Percentiles rank a stretch among this genome's conserved stretches.
Evolutionary conservation across 2,888 invertebrate species (phyloP).

Genomic region (Sclerodermus sp.): DNA sequence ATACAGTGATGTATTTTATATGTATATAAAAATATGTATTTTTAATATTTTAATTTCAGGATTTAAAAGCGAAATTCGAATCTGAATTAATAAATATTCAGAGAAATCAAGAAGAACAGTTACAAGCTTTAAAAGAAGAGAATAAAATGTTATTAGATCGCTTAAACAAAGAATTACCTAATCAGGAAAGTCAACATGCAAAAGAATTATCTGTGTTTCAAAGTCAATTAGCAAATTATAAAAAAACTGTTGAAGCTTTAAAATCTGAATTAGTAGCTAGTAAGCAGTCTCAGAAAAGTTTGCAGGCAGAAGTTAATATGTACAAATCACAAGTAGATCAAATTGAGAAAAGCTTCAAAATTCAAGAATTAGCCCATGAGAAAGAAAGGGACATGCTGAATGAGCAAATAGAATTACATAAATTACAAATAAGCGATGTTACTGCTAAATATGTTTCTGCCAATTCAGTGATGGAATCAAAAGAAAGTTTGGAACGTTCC

Average conservation of each 20-base stretch:
- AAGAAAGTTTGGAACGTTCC: slow-evolving; percentile 52
- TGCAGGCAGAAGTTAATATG: slow-evolving; percentile 33
- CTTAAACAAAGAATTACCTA: slow-evolving; percentile 39
- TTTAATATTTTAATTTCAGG: slow-evolving; percentile 23
- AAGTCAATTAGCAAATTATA: slow-evolving; percentile 42
- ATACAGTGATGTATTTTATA: not conserved
- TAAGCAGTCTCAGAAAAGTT: slow-evolving; percentile 36
- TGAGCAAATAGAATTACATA: slow-evolving; percentile 47
- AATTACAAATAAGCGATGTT: slow-evolving; percentile 47
- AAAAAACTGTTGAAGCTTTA: slow-evolving; percentile 45
- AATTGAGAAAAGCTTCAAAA: slow-evolving; percentile 27
- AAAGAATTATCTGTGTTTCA: slow-evolving; percentile 51
- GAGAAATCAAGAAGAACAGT: slow-evolving; percentile 38
- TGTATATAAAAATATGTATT: slow-evolving; percentile 1
- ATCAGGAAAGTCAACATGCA: slow-evolving; percentile 44
- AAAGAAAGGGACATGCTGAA: slow-evolving; percentile 38
- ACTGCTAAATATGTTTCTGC: slow-evolving; percentile 48
- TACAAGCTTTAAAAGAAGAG: slow-evolving; percentile 37
- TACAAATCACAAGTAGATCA: slow-evolving; percentile 36
- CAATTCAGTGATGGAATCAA: slow-evolving; percentile 47
- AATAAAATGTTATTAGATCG: slow-evolving; percentile 34
- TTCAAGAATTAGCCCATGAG: slow-evolving; percentile 35
- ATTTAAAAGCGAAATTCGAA: slow-evolving; percentile 35
- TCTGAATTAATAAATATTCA: slow-evolving; percentile 35
- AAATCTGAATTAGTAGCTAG: slow-evolving; percentile 44